phyloP scores from a whole-genome alignment of 2,113 vertebrate genomes.

The Bos taurus region DNA sequence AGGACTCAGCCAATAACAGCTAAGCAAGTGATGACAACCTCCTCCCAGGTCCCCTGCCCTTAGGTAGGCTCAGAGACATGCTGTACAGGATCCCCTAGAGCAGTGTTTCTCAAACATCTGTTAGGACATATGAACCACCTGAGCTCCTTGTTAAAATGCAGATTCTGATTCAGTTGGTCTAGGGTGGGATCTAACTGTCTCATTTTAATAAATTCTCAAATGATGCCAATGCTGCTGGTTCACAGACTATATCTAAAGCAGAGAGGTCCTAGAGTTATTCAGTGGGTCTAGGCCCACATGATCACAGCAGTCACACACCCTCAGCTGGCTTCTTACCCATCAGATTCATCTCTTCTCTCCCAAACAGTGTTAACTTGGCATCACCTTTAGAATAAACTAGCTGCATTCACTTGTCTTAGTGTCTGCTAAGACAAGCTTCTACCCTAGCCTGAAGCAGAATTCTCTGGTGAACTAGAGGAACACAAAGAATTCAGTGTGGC shows the following conservation, averaged over 20 bases:
- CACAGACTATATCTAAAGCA: not conserved
- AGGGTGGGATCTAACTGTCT: not conserved
- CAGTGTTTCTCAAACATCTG: not conserved
- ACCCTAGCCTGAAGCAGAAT: not conserved
- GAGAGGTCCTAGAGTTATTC: not conserved
- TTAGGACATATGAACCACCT: not conserved
- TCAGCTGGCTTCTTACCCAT: not conserved
- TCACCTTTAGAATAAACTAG: not conserved
- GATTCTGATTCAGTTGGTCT: not conserved
- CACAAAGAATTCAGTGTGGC: not conserved
- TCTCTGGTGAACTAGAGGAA: not conserved
- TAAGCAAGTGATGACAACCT: not conserved
- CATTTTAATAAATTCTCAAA: not conserved
- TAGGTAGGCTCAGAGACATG: not conserved
- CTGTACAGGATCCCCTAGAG: not conserved
- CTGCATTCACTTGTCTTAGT: not conserved
- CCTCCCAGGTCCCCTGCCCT: too few species aligned
- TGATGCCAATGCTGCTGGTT: not conserved
- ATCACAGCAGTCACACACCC: not conserved
- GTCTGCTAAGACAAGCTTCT: not conserved
- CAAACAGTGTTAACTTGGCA: not conserved
- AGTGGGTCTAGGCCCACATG: not conserved
- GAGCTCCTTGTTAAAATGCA: not conserved
- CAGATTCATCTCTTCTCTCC: not conserved
- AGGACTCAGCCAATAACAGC: not conserved